A percentile compares a stretch with the other conserved stretches of the same genome.
Conservation (phyloP, 2,113 vertebrate genomes). For the Tychaedon coryphoeus region DNA sequence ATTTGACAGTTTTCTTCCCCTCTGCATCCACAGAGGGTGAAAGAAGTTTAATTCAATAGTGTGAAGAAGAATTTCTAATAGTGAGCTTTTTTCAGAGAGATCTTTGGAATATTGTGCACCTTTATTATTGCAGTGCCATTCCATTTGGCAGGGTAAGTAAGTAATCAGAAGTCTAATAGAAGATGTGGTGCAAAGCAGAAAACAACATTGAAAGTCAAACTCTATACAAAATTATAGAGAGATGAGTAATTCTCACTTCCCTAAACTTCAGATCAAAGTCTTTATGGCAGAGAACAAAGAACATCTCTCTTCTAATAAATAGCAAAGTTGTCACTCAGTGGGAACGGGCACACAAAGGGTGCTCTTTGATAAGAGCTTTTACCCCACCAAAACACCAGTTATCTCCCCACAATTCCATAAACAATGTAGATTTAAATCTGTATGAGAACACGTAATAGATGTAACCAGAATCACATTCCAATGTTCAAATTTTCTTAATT, state of each 20-base stretch:
- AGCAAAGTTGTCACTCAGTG: background rate
- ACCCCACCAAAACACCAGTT: background rate
- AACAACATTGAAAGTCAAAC: background rate
- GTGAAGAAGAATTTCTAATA: background rate
- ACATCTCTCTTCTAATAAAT: background rate
- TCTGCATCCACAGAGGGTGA: background rate
- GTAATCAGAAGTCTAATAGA: background rate
- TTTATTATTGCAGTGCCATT: background rate
- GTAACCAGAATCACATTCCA: slow-evolving; percentile 13
- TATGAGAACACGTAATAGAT: background rate
- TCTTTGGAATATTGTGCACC: background rate
- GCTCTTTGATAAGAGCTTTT: background rate
- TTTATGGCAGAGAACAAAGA: background rate
- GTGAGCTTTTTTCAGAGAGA: background rate
- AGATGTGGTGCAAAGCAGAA: background rate
- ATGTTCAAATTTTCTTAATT: slow-evolving; percentile 46
- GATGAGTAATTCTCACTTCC: background rate
- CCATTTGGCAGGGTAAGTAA: background rate
- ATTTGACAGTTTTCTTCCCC: background rate
- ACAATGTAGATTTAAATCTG: background rate
- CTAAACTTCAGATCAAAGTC: background rate
- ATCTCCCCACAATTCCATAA: background rate
- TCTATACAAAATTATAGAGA: background rate
- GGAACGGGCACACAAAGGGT: background rate
- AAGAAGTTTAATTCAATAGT: background rate